Percentiles rank a stretch among this genome's conserved stretches.
These are phyloP conservation scores for Microplitis mediator DNA, from an alignment of 1,140 invertebrate genomes.

Conservation along the genomic window DNA sequence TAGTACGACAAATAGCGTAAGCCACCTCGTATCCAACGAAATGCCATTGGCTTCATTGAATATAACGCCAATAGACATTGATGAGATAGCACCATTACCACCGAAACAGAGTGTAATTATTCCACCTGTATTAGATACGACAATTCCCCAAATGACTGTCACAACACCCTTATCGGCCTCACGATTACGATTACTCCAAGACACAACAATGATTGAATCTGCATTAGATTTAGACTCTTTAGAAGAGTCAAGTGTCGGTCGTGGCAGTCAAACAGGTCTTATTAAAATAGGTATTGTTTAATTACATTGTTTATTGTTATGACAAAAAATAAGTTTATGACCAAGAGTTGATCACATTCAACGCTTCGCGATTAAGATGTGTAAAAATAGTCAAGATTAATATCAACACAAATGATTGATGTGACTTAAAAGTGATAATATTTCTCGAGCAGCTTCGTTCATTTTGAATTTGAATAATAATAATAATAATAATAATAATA, in stretches of 20 bases:
- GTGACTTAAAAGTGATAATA: no score
- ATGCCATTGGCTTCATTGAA: slow-evolving; percentile 65
- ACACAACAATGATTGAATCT: slow-evolving; percentile 86
- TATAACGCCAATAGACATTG: slow-evolving; percentile 58
- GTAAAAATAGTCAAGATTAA: no score
- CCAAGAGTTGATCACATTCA: no score
- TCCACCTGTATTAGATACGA: slow-evolving; percentile 50
- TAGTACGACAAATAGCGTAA: slow-evolving; percentile 70
- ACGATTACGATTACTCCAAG: slow-evolving; percentile 74
- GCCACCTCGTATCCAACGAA: slow-evolving; percentile 69
- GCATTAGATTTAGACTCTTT: slow-evolving; percentile 83
- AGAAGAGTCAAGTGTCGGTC: slow-evolving; percentile 68
- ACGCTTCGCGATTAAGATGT: no score
- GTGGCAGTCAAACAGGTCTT: slow-evolving; percentile 64
- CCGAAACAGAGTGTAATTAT: slow-evolving; percentile 48
- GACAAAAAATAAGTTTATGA: neutral
- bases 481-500: no score
- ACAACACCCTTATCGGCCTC: slow-evolving; percentile 65
- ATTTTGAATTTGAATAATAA: no score
- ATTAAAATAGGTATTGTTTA: slow-evolving; percentile 58
- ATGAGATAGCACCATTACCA: slow-evolving; percentile 56
- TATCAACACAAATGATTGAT: no score
- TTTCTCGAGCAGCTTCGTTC: no score
- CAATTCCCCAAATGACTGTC: slow-evolving; percentile 44
- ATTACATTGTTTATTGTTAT: neutral